These are phyloP conservation scores for Cygnus atratus DNA, from an alignment of 2,113 vertebrate species.

Conservation along the genomic window DNA sequence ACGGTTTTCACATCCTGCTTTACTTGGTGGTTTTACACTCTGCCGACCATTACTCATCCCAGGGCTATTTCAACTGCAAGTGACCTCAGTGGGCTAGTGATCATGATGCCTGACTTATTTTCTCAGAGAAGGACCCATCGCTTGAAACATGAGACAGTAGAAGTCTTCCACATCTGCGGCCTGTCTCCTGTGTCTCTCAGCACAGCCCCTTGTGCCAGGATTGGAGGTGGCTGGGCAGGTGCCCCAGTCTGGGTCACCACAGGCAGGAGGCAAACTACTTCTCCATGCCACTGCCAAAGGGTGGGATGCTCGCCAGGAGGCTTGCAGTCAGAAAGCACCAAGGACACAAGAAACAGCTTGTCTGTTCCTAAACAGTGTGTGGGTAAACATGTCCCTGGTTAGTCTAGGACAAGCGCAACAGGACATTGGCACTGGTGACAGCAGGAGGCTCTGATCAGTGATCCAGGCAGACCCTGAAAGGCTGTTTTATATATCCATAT, in stretches of 20 bases:
- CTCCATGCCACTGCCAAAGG: neutral
- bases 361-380: neutral
- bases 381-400: neutral
- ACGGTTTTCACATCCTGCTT: constrained; percentile 11
- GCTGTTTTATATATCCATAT: neutral
- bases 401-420: neutral
- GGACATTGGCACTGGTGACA: neutral
- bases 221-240: too few species aligned
- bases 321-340: neutral
- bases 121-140: neutral
- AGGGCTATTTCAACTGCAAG: neutral
- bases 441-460: neutral
- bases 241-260: neutral
- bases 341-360: neutral
- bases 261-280: neutral
- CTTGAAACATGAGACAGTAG: rapidly evolving
- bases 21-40: neutral
- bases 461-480: neutral
- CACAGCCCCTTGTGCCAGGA: too few species aligned
- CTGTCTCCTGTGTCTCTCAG: too few species aligned
- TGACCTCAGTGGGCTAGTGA: rapidly evolving
- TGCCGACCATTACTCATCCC: neutral
- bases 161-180: neutral
- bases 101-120: neutral
- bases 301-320: neutral